Evolutionary conservation across 2,888 invertebrate species (phyloP).

Genomic region (Hydrotaea diabolus): DNA sequence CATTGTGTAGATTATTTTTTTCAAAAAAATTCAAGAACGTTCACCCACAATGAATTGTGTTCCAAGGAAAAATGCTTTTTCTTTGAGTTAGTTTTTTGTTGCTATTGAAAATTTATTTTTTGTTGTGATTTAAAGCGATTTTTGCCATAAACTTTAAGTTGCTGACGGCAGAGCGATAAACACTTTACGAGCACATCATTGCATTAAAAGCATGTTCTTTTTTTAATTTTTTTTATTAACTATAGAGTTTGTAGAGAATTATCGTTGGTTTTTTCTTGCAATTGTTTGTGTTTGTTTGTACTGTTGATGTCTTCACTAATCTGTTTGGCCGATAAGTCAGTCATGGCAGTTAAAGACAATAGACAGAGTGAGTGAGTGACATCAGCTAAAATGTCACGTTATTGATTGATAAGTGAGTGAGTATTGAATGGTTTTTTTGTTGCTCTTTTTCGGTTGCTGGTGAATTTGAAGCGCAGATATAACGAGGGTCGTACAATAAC

Average conservation of each 20-base stretch:
- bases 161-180: no score
- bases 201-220: no score
- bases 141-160: no score
- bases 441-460: neutral
- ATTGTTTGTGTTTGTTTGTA: neutral
- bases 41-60: neutral
- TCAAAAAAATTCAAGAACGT: neutral
- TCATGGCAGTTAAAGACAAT: neutral
- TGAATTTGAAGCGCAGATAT: neutral
- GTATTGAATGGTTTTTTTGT: neutral
- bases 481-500: neutral
- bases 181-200: no score
- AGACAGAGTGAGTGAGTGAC: neutral
- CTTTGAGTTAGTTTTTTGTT: neutral
- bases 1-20: neutral
- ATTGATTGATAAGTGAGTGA: neutral
- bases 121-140: neutral
- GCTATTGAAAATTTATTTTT: no score
- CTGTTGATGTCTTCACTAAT: neutral
- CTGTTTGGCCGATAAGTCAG: neutral
- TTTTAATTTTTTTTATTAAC: neutral
- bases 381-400: conserved; percentile 2
- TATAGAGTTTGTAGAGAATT: neutral
- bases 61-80: neutral
- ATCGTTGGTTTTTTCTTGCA: neutral